phyloP scores from a whole-genome alignment of 2,797 vertebrate genomes.

The Pagetopsis macropterus region DNA sequence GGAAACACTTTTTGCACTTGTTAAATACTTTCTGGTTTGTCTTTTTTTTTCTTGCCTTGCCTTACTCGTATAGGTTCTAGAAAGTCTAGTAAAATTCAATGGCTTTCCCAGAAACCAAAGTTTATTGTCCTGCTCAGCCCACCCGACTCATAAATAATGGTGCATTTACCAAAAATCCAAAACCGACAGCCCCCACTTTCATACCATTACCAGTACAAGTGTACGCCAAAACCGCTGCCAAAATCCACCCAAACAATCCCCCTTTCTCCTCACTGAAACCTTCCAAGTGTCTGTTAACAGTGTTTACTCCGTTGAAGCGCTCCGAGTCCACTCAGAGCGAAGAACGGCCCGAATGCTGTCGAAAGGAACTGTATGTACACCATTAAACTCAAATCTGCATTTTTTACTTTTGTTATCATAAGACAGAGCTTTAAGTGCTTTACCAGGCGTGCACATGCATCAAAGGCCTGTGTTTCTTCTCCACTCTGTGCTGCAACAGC shows the following conservation, averaged over 20 bases:
- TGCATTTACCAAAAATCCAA: slow-evolving; percentile 76
- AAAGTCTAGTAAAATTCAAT: slow-evolving; percentile 83
- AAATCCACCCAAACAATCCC: slow-evolving; percentile 73
- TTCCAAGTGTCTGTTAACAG: slow-evolving; percentile 66
- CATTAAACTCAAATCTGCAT: slow-evolving; percentile 38
- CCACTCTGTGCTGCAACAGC: slow-evolving; percentile 16
- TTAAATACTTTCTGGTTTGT: slow-evolving; percentile 82
- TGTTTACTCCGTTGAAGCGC: slow-evolving; percentile 42
- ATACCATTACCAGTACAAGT: slow-evolving; percentile 56
- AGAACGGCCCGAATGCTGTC: slow-evolving; percentile 42
- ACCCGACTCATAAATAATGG: slow-evolving; percentile 75
- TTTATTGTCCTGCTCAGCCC: slow-evolving; percentile 81
- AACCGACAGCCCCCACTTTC: slow-evolving; percentile 60
- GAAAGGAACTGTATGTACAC: slow-evolving; percentile 37
- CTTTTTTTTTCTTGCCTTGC: slow-evolving; percentile 57
- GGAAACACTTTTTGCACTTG: slow-evolving; percentile 82
- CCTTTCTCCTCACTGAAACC: slow-evolving; percentile 66
- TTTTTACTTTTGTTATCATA: slow-evolving; percentile 51
- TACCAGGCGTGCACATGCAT: slow-evolving; percentile 25
- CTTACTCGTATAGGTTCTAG: slow-evolving; percentile 71
- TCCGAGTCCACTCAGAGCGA: slow-evolving; percentile 24
- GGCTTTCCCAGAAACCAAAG: slow-evolving; percentile 83
- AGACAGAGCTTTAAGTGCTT: slow-evolving; percentile 43
- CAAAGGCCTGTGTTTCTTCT: background rate
- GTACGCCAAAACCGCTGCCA: slow-evolving; percentile 62